These are phyloP conservation scores for Phoeniculus purpureus DNA, from an alignment of 2,797 vertebrate genomes.

Conservation along the genomic window DNA sequence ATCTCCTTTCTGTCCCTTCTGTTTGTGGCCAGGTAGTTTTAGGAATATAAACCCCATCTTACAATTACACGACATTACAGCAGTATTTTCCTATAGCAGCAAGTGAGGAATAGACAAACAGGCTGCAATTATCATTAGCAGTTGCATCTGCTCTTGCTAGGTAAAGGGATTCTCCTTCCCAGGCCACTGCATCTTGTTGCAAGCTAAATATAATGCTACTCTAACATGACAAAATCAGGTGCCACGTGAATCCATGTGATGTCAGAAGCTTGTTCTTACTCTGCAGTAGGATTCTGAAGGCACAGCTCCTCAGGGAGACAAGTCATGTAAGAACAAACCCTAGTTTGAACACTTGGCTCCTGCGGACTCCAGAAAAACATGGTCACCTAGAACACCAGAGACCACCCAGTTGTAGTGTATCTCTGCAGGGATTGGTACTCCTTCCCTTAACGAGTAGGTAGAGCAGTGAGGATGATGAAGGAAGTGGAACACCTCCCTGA, in stretches of 20 bases:
- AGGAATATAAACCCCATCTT: slow-evolving; percentile 14
- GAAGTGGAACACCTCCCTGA: too few species aligned
- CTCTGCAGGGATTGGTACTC: not conserved
- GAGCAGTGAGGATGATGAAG: too few species aligned
- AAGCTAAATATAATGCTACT: not conserved
- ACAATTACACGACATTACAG: not conserved
- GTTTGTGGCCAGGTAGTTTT: not conserved
- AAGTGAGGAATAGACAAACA: not conserved
- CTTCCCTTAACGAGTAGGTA: not conserved
- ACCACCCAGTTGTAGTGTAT: not conserved
- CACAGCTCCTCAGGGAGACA: not conserved
- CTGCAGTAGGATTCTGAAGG: not conserved
- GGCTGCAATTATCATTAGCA: slow-evolving; percentile 3
- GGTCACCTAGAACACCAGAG: not conserved
- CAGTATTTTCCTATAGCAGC: not conserved
- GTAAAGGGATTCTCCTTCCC: not conserved
- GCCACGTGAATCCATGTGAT: not conserved
- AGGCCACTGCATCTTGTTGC: not conserved
- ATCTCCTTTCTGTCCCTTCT: slow-evolving; percentile 40
- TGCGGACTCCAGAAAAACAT: not conserved
- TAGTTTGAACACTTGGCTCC: not conserved
- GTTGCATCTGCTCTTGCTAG: not conserved
- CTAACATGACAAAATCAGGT: not conserved
- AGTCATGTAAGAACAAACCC: not conserved
- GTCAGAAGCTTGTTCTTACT: not conserved